Evolutionary conservation across 2,113 vertebrate species (phyloP), one percentile per base, ranked within the genome.

Genomic region (Nothoprocta perdicaria): DNA sequence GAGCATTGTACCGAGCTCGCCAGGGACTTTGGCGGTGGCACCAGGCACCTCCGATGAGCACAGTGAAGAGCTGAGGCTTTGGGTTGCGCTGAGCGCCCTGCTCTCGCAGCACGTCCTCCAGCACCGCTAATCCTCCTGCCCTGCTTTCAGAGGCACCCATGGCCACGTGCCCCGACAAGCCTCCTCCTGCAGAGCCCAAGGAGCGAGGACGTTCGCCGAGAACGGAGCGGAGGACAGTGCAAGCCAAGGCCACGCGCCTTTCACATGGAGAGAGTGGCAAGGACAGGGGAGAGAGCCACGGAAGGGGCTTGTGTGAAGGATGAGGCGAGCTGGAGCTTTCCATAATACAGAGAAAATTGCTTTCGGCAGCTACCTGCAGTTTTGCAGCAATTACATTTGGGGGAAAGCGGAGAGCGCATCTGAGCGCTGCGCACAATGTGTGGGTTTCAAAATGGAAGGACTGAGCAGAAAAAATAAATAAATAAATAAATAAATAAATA

Each of bases 321-420:
- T 41, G 69, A 88, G 76, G 71, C 43, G 79, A 92, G 87, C 91
- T 60, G 87, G 86, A 91, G 82, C 74, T 87, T 89, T 88, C 94
- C 2, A 13, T 96, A 97, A 97, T 71, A 92, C 92, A 95, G 91
- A 96, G 95, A 95, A 97, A 97, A 97, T 97, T 97, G 95, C 95
- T 94, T 96, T 97, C 63, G 35, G 93, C 96, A 97, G 91, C 96
- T 93, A 78, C 95, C 89, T 90, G 79, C 96, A 95, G 95, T 95
- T 97, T 93, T 92, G 95, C 97, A 97, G 96, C 96, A 97, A 97
- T 97, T 97, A 97, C 89, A 90, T 89, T 68, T 86, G 81, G 90
- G 93, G 95, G 93, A 84, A 95, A 96, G 95, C 96, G 6, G 88
- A 94, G 93, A 96, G 93, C 84, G 45, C 2, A 26, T 46, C 89